Evolutionary conservation across 2,113 vertebrate genomes (phyloP).

Genomic region (Percina caprodes): DNA sequence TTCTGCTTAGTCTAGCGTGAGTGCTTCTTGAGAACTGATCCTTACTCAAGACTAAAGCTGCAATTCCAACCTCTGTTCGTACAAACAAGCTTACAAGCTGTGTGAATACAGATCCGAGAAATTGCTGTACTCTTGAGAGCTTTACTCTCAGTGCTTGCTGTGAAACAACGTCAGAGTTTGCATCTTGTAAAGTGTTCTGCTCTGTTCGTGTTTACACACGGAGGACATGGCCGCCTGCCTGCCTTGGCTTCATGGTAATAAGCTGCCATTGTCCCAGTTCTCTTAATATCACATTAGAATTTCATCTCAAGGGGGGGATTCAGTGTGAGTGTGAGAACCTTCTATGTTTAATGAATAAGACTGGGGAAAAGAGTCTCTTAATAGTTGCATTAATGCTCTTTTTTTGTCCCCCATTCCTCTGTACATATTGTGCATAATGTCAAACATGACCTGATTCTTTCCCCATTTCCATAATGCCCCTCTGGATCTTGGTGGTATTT

Average conservation of each 20-base stretch:
- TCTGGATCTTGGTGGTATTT: conserved; percentile 72
- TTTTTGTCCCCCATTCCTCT: conserved; percentile 40
- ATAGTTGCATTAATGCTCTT: conserved; percentile 55
- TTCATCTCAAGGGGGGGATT: conserved; percentile 71
- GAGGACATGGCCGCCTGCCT: conserved; percentile 34
- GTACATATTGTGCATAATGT: conserved; percentile 73
- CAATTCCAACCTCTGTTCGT: conserved; percentile 54
- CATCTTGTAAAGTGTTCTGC: conserved; percentile 35
- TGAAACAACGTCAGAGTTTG: conserved; percentile 12
- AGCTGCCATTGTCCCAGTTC: conserved; percentile 72
- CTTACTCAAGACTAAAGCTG: conserved; percentile 59
- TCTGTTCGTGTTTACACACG: conserved; percentile 43
- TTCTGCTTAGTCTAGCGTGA: conserved; percentile 55
- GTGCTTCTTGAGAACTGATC: conserved; percentile 55
- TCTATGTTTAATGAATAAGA: conserved; percentile 77
- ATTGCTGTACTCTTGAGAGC: conserved; percentile 43
- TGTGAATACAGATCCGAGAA: conserved; percentile 48
- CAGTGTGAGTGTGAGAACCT: conserved; percentile 57
- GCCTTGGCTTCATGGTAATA: conserved; percentile 60
- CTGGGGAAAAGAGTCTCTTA: conserved; percentile 42
- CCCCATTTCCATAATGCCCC: conserved; percentile 67
- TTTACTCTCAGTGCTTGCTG: conserved; percentile 1
- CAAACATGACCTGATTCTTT: conserved; percentile 76
- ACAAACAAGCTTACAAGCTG: conserved; percentile 49
- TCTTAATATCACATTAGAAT: conserved; percentile 83